Evolutionary conservation across 2,888 invertebrate species (phyloP).

Genomic region (Scrobipalpa costella): DNA sequence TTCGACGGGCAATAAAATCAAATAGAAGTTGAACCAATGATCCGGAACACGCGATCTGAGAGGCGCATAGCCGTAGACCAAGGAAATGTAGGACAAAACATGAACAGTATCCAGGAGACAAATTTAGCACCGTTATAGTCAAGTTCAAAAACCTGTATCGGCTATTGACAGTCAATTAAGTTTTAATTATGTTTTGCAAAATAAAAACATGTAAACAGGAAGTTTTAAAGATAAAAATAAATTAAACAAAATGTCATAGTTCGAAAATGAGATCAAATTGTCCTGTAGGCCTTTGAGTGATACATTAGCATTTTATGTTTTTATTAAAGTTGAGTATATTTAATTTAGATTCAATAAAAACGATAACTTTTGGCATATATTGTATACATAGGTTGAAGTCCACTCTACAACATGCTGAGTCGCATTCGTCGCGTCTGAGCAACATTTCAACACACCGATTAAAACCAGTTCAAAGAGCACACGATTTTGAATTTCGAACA

Average conservation of each 20-base stretch:
- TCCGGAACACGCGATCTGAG: conserved; percentile 59
- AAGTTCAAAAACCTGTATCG: conserved; percentile 1
- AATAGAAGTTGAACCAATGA: conserved; percentile 57
- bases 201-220: conserved; percentile 16
- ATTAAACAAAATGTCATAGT: not conserved
- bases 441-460: conserved; percentile 62
- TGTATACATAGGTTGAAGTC: too few species aligned
- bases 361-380: too few species aligned
- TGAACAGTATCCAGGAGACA: conserved; percentile 16
- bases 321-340: too few species aligned
- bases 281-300: not conserved
- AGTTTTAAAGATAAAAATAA: not conserved
- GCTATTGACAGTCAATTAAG: not conserved
- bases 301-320: too few species aligned
- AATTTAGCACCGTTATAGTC: not conserved
- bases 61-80: not conserved
- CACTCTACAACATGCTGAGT: not conserved
- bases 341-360: too few species aligned
- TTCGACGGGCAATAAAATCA: conserved; percentile 54
- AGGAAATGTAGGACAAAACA: conserved; percentile 1
- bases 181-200: not conserved
- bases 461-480: conserved; percentile 74
- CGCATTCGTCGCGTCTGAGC: conserved; percentile 41
- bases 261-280: not conserved
- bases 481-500: conserved; percentile 64